phyloP scores from a whole-genome alignment of 2,797 vertebrate genomes.

The Potorous gilbertii region DNA sequence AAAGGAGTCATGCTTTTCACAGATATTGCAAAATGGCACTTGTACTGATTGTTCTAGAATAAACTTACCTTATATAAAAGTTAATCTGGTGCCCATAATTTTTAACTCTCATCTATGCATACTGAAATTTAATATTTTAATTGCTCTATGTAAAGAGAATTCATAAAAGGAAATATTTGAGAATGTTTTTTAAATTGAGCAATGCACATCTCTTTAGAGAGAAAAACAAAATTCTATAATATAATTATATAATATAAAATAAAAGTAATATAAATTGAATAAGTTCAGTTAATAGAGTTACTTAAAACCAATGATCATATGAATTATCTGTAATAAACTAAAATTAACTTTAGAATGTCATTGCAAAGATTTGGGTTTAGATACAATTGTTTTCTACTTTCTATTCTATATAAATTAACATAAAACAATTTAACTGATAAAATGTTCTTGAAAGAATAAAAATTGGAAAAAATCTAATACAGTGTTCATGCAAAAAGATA shows the following conservation, averaged over 20 bases:
- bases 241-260: constrained; percentile 13
- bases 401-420: constrained; percentile 15
- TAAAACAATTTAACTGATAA: background rate
- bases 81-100: constrained; percentile 23
- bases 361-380: background rate
- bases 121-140: constrained; percentile 30
- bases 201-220: constrained; percentile 14
- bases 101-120: constrained; percentile 1
- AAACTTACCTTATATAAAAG: constrained; percentile 20
- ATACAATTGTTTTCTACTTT: constrained; percentile 24
- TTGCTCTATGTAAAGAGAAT: background rate
- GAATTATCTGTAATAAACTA: constrained; percentile 18
- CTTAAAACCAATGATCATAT: background rate
- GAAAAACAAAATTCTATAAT: constrained; percentile 18
- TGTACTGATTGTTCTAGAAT: background rate
- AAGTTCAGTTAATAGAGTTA: background rate
- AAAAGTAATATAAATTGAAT: constrained; percentile 12
- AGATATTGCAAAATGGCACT: background rate
- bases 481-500: background rate
- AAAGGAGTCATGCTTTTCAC: background rate
- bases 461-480: background rate
- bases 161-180: constrained; percentile 35
- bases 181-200: constrained; percentile 23
- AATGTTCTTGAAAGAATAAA: background rate
- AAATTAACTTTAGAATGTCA: background rate